Conservation (phyloP, 2,888 invertebrate genomes). For the Rhabditoides inermis region DNA sequence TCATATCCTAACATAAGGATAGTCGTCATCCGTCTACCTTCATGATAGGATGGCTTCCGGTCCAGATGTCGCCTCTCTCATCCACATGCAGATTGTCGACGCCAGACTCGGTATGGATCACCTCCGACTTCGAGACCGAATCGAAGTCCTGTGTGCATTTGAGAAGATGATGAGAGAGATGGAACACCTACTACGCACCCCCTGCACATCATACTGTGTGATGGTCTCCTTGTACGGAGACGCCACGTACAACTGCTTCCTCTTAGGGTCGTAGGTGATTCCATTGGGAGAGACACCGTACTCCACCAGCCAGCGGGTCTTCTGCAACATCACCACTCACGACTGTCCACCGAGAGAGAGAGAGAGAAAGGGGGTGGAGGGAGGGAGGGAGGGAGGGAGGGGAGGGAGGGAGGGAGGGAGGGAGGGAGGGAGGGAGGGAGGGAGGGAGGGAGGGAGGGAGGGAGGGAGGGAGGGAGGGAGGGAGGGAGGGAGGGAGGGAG, state of each 20-base stretch:
- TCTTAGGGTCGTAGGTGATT: constrained; percentile 17
- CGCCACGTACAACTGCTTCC: constrained; percentile 21
- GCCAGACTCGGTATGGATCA: constrained; percentile 5
- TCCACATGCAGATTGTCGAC: constrained; percentile 26
- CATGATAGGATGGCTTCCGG: too few species aligned
- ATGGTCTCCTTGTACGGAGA: constrained; percentile 18
- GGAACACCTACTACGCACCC: constrained; percentile 10
- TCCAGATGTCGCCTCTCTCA: constrained; percentile 15
- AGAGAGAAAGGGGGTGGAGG: too few species aligned
- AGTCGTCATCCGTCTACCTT: too few species aligned
- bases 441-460: too few species aligned
- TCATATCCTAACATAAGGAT: too few species aligned
- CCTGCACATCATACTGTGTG: constrained; percentile 14
- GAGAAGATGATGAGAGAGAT: background rate
- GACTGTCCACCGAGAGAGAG: too few species aligned
- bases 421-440: too few species aligned
- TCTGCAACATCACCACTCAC: constrained; percentile 8
- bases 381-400: too few species aligned
- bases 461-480: too few species aligned
- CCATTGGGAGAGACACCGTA: constrained; percentile 19
- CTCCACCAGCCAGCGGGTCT: constrained; percentile 10
- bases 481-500: too few species aligned
- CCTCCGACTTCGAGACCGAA: constrained; percentile 2
- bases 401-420: too few species aligned
- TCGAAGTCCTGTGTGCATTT: constrained; percentile 7